phyloP scores from a whole-genome alignment of 2,113 vertebrate genomes.

The Zapus hudsonius region DNA sequence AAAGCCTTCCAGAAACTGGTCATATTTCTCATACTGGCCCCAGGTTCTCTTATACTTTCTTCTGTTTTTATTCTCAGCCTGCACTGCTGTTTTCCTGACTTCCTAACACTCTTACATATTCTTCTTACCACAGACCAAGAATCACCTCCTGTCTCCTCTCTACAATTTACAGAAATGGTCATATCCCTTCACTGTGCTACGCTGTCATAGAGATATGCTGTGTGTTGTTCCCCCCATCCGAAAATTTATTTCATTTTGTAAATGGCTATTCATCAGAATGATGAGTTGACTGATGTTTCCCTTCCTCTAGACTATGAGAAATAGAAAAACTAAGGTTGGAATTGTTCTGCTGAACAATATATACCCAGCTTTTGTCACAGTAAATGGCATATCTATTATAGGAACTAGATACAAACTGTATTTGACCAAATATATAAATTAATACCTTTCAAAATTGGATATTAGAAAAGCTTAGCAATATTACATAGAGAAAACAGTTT shows the following conservation, averaged over 20 bases:
- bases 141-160: neutral
- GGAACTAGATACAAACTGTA: neutral
- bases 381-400: neutral
- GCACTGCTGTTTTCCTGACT: neutral
- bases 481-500: neutral
- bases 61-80: neutral
- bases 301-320: neutral
- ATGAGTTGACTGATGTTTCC: neutral
- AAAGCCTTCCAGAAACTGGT: neutral
- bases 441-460: neutral
- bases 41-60: neutral
- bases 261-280: neutral
- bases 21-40: neutral
- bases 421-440: neutral
- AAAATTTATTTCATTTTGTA: neutral
- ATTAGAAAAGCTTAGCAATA: neutral
- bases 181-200: neutral
- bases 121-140: neutral
- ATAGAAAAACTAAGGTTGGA: neutral
- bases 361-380: neutral
- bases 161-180: neutral
- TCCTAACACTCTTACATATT: neutral
- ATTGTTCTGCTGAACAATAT: neutral
- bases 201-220: neutral
- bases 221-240: neutral